Evolutionary conservation across 2,797 vertebrate species (phyloP).

Genomic region (Diglossa cyanea): DNA sequence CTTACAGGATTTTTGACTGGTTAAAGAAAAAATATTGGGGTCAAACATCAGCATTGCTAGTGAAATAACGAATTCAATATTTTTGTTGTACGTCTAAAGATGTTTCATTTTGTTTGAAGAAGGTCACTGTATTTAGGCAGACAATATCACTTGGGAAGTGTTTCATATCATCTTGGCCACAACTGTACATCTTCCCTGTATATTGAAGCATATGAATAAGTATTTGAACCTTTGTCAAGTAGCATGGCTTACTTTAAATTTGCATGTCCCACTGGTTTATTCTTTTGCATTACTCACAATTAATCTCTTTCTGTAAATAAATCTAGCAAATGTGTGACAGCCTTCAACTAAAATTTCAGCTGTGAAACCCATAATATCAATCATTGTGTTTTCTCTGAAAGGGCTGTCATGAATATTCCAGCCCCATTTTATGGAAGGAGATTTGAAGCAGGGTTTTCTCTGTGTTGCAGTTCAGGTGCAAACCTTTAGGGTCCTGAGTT

Average conservation of each 20-base stretch:
- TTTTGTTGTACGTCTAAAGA: background rate
- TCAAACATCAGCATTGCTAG: background rate
- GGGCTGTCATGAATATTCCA: background rate
- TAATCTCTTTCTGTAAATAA: constrained; percentile 8
- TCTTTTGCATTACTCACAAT: background rate
- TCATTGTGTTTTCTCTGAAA: background rate
- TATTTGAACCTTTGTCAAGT: background rate
- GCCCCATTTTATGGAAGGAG: background rate
- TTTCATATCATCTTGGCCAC: background rate
- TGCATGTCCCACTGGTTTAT: background rate
- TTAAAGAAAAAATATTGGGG: background rate
- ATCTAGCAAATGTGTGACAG: background rate
- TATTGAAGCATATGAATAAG: background rate
- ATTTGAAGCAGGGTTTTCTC: background rate
- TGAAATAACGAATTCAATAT: background rate
- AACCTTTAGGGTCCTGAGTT: background rate
- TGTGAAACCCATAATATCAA: background rate
- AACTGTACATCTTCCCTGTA: background rate
- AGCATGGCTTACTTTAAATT: background rate
- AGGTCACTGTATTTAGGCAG: background rate
- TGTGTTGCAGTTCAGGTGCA: background rate
- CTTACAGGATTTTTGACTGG: background rate
- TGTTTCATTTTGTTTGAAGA: background rate
- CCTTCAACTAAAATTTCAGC: background rate
- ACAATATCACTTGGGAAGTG: background rate